phyloP scores from a whole-genome alignment of 2,797 vertebrate species.

The Pygocentrus nattereri region DNA sequence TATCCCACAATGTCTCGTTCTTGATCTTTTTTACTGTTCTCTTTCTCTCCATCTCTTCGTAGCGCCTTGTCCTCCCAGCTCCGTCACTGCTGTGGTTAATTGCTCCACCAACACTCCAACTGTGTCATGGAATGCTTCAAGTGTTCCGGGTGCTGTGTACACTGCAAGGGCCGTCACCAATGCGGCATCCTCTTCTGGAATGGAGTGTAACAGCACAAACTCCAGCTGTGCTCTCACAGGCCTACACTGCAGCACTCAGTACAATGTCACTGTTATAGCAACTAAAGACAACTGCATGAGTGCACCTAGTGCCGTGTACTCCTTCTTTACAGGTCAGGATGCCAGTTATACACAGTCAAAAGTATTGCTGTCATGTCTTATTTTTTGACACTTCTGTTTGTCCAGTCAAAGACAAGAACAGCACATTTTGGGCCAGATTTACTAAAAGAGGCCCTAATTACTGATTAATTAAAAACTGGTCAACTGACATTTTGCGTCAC shows the following conservation, averaged over 20 bases:
- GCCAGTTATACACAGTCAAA: background rate
- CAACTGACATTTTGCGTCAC: too few species aligned
- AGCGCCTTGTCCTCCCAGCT: constrained; percentile 70
- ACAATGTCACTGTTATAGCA: constrained; percentile 71
- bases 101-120: constrained; percentile 38
- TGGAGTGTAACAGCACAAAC: constrained; percentile 59
- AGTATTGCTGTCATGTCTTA: background rate
- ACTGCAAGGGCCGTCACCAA: constrained; percentile 59
- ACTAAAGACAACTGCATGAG: constrained; percentile 55
- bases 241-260: constrained; percentile 72
- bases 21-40: too few species aligned
- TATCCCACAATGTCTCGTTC: too few species aligned
- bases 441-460: too few species aligned
- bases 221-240: constrained; percentile 64
- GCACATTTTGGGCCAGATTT: too few species aligned
- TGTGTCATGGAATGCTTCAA: constrained; percentile 47
- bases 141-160: constrained; percentile 54
- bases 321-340: constrained; percentile 53
- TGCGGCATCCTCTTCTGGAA: constrained; percentile 15
- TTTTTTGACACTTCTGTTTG: too few species aligned
- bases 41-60: background rate
- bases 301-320: constrained; percentile 2
- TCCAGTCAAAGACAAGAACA: too few species aligned
- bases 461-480: too few species aligned
- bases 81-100: constrained; percentile 49